phyloP scores from a whole-genome alignment of 2,113 vertebrate genomes.

The Dipodomys spectabilis region DNA sequence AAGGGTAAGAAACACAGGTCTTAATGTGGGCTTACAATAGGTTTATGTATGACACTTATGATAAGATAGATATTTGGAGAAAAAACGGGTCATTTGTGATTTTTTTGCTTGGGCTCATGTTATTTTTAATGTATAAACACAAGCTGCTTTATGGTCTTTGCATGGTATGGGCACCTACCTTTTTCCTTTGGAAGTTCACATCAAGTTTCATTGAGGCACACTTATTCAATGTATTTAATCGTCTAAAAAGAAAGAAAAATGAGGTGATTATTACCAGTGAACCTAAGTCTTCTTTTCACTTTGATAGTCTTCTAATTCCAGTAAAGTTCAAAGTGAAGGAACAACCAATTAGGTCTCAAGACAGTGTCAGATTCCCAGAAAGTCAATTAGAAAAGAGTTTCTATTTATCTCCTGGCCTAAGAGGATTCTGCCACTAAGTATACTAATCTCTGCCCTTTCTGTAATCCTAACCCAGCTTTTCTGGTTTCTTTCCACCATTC shows the following conservation, averaged over 20 bases:
- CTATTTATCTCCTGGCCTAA: background rate
- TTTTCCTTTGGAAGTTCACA: conserved; percentile 96
- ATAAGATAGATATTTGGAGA: background rate
- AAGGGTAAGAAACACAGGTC: background rate
- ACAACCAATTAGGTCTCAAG: background rate
- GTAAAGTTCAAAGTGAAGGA: background rate
- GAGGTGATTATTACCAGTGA: conserved; percentile 72
- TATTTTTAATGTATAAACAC: background rate
- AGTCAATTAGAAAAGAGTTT: background rate
- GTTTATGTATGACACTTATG: background rate
- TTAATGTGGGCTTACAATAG: background rate
- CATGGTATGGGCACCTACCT: conserved; percentile 85
- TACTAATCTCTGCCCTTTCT: background rate
- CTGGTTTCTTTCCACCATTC: background rate
- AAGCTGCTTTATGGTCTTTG: background rate
- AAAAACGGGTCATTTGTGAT: background rate
- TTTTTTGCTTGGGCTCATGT: background rate
- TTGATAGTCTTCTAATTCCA: conserved; percentile 8
- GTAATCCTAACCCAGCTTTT: background rate
- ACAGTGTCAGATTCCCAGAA: too few relatives aligned
- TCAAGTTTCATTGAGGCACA: conserved; percentile 99
- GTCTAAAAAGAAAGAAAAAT: conserved; percentile 90
- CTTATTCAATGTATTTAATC: conserved; percentile 98
- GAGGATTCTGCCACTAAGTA: background rate
- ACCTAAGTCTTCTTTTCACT: conserved; percentile 33